Evolutionary conservation across 1,140 invertebrate species (phyloP), one percentile per base, ranked within the genome.

Genomic region (Drosophila paulistorum): DNA sequence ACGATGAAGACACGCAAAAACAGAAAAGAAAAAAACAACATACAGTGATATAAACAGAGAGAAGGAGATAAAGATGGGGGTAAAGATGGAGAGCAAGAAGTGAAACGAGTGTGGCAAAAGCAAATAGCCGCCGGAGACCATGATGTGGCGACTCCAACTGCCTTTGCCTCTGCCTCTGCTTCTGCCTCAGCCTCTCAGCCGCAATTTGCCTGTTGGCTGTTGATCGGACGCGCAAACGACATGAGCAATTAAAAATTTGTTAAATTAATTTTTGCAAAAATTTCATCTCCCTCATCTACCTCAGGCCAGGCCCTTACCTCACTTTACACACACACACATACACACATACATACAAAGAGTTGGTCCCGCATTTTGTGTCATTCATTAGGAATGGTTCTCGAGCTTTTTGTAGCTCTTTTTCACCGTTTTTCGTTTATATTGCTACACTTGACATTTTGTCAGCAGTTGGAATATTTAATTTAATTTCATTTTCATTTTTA

Each of bases 171-270:
- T 0, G 42, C n/a, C 42, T 6, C 13, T 13, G 26, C 26, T 13
- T 26, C 5, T 30, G 6, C 30, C 6, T 30, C 30, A 6, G 30
- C 30, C 30, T 33, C 7, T 33, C 30, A 17, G n/a, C 9, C 51
- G 17, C 20, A 26, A 13, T 26, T 26, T 55, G 30, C 35, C 6
- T 14, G 7, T 59, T 42, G n/a, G 26, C 45, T 51, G 61, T 64
- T 57, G 64, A 55, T 65, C 33, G 37, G 48, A 57, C 48, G 37
- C 64, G 48, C 83, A 89, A 89, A 89, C 77, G 83, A 87, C 84
- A 87, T 89, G 84, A 87, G 84, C 84, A 87, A 87, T 87, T 87
- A 87, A 89, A 87, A 87, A 84, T 87, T 87, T 87, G 84, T 82
- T 74, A 87, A 87, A 87, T 87, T 87, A 87, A 87, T 87, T 87